Conservation (phyloP, 2,888 invertebrate species). For the Aspidapion aeneum region DNA sequence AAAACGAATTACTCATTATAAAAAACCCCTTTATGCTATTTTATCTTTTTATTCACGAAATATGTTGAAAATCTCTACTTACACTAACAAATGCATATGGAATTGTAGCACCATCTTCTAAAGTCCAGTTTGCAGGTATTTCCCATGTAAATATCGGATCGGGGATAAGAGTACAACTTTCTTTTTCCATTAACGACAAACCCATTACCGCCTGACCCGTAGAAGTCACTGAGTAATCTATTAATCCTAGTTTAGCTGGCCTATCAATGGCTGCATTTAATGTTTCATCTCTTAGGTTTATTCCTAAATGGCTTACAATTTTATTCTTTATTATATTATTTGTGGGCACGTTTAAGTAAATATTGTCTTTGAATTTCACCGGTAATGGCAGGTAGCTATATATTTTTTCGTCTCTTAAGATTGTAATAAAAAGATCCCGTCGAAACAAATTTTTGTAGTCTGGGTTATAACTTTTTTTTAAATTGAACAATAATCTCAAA, state of each 20-base stretch:
- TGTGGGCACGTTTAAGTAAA: constrained; percentile 24
- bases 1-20: no score
- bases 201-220: constrained; percentile 66
- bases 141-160: constrained; percentile 57
- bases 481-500: constrained; percentile 53
- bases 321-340: constrained; percentile 32
- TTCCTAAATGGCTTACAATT: constrained; percentile 39
- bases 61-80: no score
- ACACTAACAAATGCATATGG: constrained; percentile 75
- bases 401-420: constrained; percentile 57
- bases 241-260: constrained; percentile 40
- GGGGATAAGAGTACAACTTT: constrained; percentile 37
- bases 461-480: constrained; percentile 59
- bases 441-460: constrained; percentile 58
- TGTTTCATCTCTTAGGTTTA: constrained; percentile 43
- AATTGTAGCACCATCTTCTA: constrained; percentile 73
- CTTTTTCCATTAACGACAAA: constrained; percentile 49
- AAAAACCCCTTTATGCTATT: no score
- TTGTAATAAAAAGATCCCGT: constrained; percentile 75
- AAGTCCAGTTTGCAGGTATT: constrained; percentile 67
- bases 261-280: constrained; percentile 30
- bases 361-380: constrained; percentile 36
- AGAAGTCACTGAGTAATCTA: constrained; percentile 41
- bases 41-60: no score
- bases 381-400: constrained; percentile 37